phyloP scores from a whole-genome alignment of 2,888 invertebrate species.

The Erynnis tages region DNA sequence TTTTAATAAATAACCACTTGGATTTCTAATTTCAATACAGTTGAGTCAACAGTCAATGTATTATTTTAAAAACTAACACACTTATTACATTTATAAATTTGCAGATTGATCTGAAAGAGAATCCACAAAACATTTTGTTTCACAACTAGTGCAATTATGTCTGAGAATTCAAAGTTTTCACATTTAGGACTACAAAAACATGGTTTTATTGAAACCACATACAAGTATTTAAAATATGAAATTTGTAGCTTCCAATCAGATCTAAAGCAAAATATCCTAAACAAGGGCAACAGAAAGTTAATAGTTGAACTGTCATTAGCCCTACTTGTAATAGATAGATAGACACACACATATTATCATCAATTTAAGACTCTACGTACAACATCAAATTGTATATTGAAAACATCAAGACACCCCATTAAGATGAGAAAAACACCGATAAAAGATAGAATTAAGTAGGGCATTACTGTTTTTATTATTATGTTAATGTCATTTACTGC shows the following conservation, averaged over 20 bases:
- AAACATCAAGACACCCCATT: conserved; percentile 27
- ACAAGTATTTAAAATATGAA: conserved; percentile 34
- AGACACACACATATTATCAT: conserved; percentile 32
- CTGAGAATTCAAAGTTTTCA: conserved; percentile 16
- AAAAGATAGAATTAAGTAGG: conserved; percentile 12
- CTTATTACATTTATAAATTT: conserved; percentile 51
- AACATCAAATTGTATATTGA: conserved; percentile 36
- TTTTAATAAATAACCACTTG: too few species aligned
- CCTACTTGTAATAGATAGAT: conserved; percentile 35
- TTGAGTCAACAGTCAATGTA: conserved; percentile 59
- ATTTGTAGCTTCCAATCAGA: conserved; percentile 71
- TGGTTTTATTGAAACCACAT: conserved; percentile 11
- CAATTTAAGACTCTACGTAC: conserved; percentile 50
- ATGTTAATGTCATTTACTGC: conserved; percentile 77
- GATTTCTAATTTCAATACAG: not conserved
- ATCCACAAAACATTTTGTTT: conserved; percentile 57
- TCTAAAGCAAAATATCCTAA: conserved; percentile 57
- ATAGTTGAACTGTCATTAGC: conserved; percentile 37
- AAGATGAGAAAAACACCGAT: conserved; percentile 22
- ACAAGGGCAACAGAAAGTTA: conserved; percentile 42
- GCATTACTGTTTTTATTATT: conserved; percentile 10
- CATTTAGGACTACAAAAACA: conserved; percentile 19
- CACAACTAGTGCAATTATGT: conserved; percentile 25
- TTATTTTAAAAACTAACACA: conserved; percentile 53
- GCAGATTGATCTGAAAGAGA: conserved; percentile 71